These are phyloP conservation scores for Brachypodius melanocephalos DNA, from an alignment of 2,113 vertebrate genomes.

Conservation along the genomic window DNA sequence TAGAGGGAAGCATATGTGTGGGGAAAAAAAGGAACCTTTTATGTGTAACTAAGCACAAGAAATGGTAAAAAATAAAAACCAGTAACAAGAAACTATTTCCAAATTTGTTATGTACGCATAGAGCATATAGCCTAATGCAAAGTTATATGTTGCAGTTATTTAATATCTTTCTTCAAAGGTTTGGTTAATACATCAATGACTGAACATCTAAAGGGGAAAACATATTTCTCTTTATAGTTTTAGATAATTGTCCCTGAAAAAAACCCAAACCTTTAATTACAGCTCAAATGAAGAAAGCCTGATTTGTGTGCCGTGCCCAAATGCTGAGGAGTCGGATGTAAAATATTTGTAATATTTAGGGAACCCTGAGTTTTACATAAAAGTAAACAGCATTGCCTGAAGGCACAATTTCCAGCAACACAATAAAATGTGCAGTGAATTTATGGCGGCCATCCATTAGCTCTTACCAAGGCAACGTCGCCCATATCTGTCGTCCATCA, in stretches of 20 bases:
- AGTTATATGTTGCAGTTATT: constrained; percentile 49
- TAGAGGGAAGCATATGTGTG: constrained; percentile 17
- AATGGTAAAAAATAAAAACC: constrained; percentile 57
- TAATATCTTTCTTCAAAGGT: constrained; percentile 69
- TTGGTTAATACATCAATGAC: constrained; percentile 75
- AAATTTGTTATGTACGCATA: constrained; percentile 27
- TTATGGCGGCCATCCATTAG: constrained; percentile 99
- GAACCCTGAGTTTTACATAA: constrained; percentile 97
- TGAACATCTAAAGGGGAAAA: constrained; percentile 75
- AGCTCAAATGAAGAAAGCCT: constrained; percentile 80
- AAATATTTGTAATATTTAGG: constrained; percentile 95
- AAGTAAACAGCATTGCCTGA: constrained; percentile 99
- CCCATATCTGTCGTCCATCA: constrained; percentile 99
- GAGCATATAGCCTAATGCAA: constrained; percentile 39
- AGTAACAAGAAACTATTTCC: constrained; percentile 27
- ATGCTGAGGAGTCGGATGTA: constrained; percentile 84
- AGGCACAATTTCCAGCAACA: constrained; percentile 99
- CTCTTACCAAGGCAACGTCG: constrained; percentile 99
- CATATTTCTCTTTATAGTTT: constrained; percentile 80
- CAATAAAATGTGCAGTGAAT: constrained; percentile 99
- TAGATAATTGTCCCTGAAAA: constrained; percentile 82
- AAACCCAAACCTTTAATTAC: constrained; percentile 85
- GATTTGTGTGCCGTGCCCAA: constrained; percentile 80
- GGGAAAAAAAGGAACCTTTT: constrained; percentile 1
- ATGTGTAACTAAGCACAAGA: constrained; percentile 69